Percentiles rank a stretch among this genome's conserved stretches.
Evolutionary conservation across 2,888 invertebrate species (phyloP).

Genomic region (Pseudococcus longispinus): DNA sequence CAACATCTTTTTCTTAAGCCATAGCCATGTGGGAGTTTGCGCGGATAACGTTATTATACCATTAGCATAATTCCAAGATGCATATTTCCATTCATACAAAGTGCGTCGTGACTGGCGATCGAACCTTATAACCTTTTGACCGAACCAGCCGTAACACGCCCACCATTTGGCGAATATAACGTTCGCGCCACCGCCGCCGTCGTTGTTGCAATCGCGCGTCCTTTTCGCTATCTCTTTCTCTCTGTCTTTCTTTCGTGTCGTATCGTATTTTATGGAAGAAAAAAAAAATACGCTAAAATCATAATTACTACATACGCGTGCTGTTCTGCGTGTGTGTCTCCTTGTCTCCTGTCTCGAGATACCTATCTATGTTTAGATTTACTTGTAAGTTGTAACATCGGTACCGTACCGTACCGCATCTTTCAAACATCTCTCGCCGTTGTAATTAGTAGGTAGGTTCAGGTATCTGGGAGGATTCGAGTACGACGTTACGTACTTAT

Average conservation of each 20-base stretch:
- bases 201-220: neutral
- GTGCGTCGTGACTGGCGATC: slow-evolving; percentile 50
- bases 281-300: neutral
- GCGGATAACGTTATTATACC: slow-evolving; percentile 39
- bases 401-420: too few species aligned
- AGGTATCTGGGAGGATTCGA: too few species aligned
- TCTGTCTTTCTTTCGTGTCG: neutral
- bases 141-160: slow-evolving; percentile 47
- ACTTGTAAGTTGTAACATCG: too few species aligned
- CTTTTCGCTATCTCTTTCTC: neutral
- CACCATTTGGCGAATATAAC: slow-evolving; percentile 46
- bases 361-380: too few species aligned
- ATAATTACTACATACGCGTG: neutral
- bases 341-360: too few species aligned
- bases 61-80: slow-evolving; percentile 38
- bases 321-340: neutral
- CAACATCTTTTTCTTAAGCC: slow-evolving; percentile 5
- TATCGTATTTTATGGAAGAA: neutral
- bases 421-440: too few species aligned
- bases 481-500: too few species aligned
- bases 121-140: slow-evolving; percentile 50
- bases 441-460: too few species aligned
- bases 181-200: neutral
- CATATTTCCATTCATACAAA: slow-evolving; percentile 45
- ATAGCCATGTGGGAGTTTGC: slow-evolving; percentile 28